Percentiles rank a stretch among this genome's conserved stretches.
Evolutionary conservation across 2,797 vertebrate species (phyloP).

Genomic region (Anableps anableps): DNA sequence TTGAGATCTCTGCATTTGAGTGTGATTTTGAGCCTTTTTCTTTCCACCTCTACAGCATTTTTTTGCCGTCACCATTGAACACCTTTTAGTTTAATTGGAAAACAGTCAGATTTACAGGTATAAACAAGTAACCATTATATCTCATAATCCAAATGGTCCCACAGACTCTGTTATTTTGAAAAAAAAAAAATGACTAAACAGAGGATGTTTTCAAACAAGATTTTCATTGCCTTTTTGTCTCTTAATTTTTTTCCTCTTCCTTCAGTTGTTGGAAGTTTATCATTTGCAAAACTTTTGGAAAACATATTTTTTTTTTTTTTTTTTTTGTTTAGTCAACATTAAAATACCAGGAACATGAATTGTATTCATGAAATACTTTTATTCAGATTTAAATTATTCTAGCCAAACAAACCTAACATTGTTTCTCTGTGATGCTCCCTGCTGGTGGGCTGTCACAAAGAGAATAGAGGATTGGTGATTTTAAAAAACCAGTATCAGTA

Average conservation of each 20-base stretch:
- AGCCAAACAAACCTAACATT: background rate
- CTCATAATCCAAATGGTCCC: background rate
- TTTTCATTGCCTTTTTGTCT: background rate
- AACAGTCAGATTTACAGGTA: background rate
- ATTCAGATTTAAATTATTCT: background rate
- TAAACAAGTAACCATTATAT: background rate
- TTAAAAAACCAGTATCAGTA: background rate
- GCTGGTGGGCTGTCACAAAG: background rate
- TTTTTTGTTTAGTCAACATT: background rate
- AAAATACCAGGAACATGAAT: background rate
- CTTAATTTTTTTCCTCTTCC: background rate
- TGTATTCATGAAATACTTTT: no score
- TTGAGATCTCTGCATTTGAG: background rate
- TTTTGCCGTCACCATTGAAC: background rate
- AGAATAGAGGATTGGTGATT: background rate
- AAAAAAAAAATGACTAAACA: background rate
- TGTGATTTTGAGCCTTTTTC: background rate
- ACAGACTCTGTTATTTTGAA: background rate
- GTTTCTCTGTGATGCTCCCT: background rate
- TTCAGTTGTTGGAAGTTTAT: background rate
- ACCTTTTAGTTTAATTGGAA: background rate
- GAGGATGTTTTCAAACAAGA: background rate
- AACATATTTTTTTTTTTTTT: no score
- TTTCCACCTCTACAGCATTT: background rate
- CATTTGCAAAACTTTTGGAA: background rate